Evolutionary conservation across 2,888 invertebrate species (phyloP).

Genomic region (Brenthis daphne): DNA sequence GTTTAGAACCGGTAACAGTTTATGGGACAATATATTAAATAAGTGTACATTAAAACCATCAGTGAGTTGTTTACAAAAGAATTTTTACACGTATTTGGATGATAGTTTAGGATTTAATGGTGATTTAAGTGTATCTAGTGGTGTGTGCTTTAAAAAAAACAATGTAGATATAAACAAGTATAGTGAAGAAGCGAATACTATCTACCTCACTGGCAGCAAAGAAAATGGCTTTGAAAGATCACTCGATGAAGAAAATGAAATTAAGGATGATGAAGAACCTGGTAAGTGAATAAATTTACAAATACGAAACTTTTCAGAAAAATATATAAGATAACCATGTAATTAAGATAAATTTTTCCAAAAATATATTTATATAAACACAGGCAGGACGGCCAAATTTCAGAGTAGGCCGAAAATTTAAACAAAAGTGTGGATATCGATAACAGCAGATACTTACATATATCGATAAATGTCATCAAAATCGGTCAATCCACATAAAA

Average conservation of each 20-base stretch:
- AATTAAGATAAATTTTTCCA: no score
- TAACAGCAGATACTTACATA: no score
- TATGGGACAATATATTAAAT: slow-evolving; percentile 88
- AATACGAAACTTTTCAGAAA: no score
- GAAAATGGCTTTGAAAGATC: slow-evolving; percentile 49
- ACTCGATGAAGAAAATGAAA: slow-evolving; percentile 67
- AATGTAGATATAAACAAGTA: slow-evolving; percentile 82
- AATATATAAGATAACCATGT: no score
- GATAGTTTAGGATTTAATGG: slow-evolving; percentile 83
- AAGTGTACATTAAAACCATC: slow-evolving; percentile 86
- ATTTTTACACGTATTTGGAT: slow-evolving; percentile 88
- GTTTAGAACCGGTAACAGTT: slow-evolving; percentile 83
- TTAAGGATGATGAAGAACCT: slow-evolving; percentile 64
- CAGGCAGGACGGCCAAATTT: no score
- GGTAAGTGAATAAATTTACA: slow-evolving; percentile 50
- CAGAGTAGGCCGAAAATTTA: no score
- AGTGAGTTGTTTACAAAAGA: slow-evolving; percentile 89
- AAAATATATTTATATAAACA: no score
- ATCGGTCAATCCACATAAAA: no score
- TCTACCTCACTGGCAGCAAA: slow-evolving; percentile 68
- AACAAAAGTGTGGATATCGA: no score
- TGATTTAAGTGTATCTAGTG: slow-evolving; percentile 85
- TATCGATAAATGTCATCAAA: no score
- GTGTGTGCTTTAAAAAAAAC: slow-evolving; percentile 85
- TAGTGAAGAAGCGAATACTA: slow-evolving; percentile 77